A percentile compares a stretch with the other conserved stretches of the same genome.
Evolutionary conservation across 1,140 invertebrate species (phyloP).

Genomic region (Cryptotermes secundus): DNA sequence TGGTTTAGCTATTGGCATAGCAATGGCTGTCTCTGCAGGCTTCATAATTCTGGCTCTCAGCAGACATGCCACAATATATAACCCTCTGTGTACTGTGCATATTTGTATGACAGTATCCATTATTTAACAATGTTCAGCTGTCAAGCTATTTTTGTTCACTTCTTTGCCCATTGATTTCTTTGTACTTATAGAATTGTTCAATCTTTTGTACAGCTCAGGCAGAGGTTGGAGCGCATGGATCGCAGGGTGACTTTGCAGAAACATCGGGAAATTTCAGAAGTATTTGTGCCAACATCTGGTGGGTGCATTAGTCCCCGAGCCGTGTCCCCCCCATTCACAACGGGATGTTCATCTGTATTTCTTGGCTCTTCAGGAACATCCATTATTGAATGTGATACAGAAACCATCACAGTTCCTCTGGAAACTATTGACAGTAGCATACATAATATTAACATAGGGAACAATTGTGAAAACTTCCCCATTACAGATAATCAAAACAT

Average conservation of each 20-base stretch:
- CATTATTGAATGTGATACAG: conserved; percentile 21
- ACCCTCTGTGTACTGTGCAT: no score
- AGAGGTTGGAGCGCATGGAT: conserved; percentile 48
- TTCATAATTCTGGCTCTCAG: no score
- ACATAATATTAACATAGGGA: conserved; percentile 1
- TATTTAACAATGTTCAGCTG: no score
- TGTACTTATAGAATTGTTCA: no score
- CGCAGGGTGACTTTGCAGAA: conserved; percentile 45
- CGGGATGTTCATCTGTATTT: background rate
- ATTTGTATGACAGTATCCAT: no score
- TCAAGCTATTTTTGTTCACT: no score
- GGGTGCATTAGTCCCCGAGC: conserved; percentile 14
- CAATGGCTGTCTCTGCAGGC: no score
- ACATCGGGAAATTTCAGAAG: conserved; percentile 36
- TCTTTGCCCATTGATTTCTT: no score
- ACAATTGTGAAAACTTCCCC: background rate
- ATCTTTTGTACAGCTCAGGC: conserved; percentile 33
- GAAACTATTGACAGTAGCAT: conserved; percentile 23
- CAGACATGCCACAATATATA: no score
- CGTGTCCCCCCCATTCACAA: background rate
- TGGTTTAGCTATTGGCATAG: no score
- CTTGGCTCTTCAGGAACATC: conserved; percentile 7
- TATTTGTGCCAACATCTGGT: conserved; percentile 26
- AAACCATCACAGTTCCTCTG: conserved; percentile 24
- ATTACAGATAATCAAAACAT: conserved; percentile 12